Evolutionary conservation across 53 echinoderm and acorn worm genomes (phyloP).

Genomic region (Pentamera pediparva): DNA sequence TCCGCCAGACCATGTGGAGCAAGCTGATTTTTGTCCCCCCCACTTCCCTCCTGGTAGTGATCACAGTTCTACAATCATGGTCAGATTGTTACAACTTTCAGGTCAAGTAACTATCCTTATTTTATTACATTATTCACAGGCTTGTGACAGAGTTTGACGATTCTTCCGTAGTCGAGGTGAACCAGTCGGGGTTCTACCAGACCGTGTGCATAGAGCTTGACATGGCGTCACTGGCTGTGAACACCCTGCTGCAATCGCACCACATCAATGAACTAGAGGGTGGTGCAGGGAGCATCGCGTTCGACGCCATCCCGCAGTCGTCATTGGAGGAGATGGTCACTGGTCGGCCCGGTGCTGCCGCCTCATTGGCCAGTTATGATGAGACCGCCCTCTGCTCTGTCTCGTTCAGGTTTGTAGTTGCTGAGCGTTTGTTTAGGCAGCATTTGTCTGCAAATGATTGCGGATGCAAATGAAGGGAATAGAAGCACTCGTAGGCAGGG

Average conservation of each 20-base stretch:
- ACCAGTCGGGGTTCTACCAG: slow-evolving; percentile 79
- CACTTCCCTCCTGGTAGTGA: too few species aligned
- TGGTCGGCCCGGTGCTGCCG: slow-evolving; percentile 64
- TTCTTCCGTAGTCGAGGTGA: slow-evolving; percentile 65
- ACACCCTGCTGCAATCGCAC: slow-evolving; percentile 86
- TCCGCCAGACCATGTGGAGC: too few species aligned
- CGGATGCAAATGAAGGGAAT: too few species aligned
- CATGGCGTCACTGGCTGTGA: slow-evolving; percentile 90
- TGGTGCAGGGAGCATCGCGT: slow-evolving; percentile 85
- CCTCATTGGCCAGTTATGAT: slow-evolving; percentile 85
- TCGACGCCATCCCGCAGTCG: slow-evolving; percentile 91
- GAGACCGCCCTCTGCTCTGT: slow-evolving; percentile 91
- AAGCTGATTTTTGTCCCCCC: too few species aligned
- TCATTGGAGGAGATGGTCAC: slow-evolving; percentile 97
- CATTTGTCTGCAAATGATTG: too few species aligned
- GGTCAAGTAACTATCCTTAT: too few species aligned
- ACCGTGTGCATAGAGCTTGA: slow-evolving; percentile 91
- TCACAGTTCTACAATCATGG: too few species aligned
- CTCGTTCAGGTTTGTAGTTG: slow-evolving; percentile 97
- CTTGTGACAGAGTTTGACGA: slow-evolving; percentile 97
- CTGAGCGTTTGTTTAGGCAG: too few species aligned
- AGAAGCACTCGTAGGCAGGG: too few species aligned
- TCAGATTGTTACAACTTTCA: too few species aligned
- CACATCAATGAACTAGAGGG: slow-evolving; percentile 93
- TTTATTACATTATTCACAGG: slow-evolving; percentile 45